phyloP scores from a whole-genome alignment of 2,797 vertebrate genomes.

The Taeniopygia guttata region DNA sequence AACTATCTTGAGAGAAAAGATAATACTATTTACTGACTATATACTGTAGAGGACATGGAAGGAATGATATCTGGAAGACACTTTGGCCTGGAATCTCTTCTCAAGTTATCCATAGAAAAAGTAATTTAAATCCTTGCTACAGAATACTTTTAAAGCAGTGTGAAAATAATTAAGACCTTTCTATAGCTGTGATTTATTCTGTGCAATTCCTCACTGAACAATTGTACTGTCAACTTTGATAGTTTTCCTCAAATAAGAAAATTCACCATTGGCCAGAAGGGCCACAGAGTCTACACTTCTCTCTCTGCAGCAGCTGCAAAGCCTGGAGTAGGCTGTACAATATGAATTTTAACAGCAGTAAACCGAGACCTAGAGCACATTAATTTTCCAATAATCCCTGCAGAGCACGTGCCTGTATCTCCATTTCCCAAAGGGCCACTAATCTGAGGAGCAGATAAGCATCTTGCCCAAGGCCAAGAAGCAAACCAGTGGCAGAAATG shows the following conservation, averaged over 20 bases:
- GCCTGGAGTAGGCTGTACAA: background rate
- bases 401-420: background rate
- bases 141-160: background rate
- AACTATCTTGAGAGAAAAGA: background rate
- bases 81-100: background rate
- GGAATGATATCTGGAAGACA: background rate
- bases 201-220: background rate
- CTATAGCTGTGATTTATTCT: background rate
- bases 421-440: background rate
- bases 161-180: background rate
- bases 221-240: background rate
- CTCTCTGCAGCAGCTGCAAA: background rate
- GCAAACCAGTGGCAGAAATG: background rate
- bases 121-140: background rate
- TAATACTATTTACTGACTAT: background rate
- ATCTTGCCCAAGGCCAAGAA: slow-evolving; percentile 36
- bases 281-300: background rate
- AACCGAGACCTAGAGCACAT: background rate
- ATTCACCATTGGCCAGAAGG: background rate
- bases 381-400: slow-evolving; percentile 28
- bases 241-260: background rate
- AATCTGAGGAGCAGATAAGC: slow-evolving; percentile 19
- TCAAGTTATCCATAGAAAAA: background rate
- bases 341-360: background rate
- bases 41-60: background rate